Conservation (phyloP, 2,797 vertebrate species). For the Hypotaenidia philippensis region DNA sequence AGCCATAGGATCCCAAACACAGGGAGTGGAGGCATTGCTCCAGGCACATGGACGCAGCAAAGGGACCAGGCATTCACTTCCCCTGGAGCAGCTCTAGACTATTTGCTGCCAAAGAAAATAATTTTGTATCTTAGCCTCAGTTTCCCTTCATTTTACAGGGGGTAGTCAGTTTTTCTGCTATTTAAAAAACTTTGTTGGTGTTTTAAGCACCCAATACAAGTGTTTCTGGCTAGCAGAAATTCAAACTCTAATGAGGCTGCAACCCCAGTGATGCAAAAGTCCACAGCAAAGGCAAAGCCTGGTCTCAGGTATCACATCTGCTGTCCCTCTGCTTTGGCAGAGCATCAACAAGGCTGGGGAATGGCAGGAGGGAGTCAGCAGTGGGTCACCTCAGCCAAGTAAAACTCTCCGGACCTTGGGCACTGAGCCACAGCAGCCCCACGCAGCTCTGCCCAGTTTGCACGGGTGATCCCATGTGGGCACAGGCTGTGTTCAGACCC, state of each 20-base stretch:
- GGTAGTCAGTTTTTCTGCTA: not conserved
- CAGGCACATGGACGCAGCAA: not conserved
- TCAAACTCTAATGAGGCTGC: not conserved
- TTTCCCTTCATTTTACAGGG: not conserved
- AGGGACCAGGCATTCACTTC: not conserved
- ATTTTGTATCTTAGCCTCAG: not conserved
- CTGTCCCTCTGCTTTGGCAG: not conserved
- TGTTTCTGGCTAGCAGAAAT: not conserved
- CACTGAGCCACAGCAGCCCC: not conserved
- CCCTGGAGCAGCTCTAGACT: not conserved
- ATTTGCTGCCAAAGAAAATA: not conserved
- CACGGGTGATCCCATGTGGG: fast-evolving
- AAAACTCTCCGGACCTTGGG: not conserved
- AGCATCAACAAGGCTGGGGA: not conserved
- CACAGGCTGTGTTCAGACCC: not conserved
- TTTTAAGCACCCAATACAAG: not conserved
- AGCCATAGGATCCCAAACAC: not conserved
- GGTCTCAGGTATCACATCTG: not conserved
- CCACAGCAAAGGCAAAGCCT: not conserved
- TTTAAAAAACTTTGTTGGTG: not conserved
- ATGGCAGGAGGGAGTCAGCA: fast-evolving
- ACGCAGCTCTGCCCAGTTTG: not conserved
- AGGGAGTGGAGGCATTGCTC: not conserved
- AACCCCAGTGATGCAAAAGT: not conserved
- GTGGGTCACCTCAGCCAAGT: not conserved